Evolutionary conservation across 2,888 invertebrate species (phyloP).

Genomic region (Pegoplata infirma): DNA sequence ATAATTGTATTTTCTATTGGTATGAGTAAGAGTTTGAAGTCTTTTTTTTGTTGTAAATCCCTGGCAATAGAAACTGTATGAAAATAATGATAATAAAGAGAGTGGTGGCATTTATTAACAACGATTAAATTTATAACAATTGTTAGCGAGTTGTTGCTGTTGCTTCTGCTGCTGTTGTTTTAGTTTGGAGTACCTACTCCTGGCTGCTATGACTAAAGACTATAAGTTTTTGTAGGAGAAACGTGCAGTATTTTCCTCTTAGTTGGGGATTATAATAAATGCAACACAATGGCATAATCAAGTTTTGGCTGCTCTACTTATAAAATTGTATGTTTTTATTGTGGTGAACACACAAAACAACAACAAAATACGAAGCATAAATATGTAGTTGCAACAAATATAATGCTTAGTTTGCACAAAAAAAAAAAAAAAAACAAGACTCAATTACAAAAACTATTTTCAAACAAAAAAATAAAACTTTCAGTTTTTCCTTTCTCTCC

Average conservation of each 20-base stretch:
- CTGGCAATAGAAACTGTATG: background rate
- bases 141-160: background rate
- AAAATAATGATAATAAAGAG: too few species aligned
- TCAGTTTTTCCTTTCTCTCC: conserved; percentile 54
- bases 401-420: conserved; percentile 13
- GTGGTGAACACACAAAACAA: background rate
- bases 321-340: conserved; percentile 23
- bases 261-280: conserved; percentile 25
- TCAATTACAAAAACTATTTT: conserved; percentile 34
- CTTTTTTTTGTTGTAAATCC: too few species aligned
- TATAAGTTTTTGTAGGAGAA: conserved; percentile 8
- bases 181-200: background rate
- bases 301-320: conserved; percentile 57
- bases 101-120: conserved; percentile 19
- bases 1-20: background rate
- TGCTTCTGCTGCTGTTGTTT: too few species aligned
- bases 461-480: conserved; percentile 39
- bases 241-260: conserved; percentile 34
- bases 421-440: conserved; percentile 1
- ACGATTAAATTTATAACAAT: conserved; percentile 32
- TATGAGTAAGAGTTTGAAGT: background rate
- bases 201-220: background rate
- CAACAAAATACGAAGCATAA: too few species aligned
- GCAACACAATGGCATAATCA: conserved; percentile 41
- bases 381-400: too few species aligned